Evolutionary conservation across 2,888 invertebrate genomes (phyloP).

Genomic region (Nymphalis c-album): DNA sequence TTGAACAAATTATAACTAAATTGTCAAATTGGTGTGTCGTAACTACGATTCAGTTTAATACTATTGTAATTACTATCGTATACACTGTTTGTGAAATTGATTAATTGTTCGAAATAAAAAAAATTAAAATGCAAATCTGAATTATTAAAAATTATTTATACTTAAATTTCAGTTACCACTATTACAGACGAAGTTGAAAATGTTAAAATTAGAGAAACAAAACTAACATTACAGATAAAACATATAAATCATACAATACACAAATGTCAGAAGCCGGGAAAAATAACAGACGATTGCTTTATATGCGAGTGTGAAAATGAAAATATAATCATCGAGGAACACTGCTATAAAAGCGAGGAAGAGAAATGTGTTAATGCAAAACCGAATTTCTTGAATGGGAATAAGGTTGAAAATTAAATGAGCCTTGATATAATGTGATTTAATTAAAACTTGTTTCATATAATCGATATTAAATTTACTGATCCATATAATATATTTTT

Average conservation of each 20-base stretch:
- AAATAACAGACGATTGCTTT: conserved; percentile 56
- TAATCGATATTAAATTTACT: not conserved
- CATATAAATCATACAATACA: conserved; percentile 55
- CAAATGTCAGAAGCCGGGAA: conserved; percentile 50
- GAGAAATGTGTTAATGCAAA: conserved; percentile 45
- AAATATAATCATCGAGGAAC: conserved; percentile 52
- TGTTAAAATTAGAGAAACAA: not conserved
- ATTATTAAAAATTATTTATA: no score
- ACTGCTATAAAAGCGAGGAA: conserved; percentile 59
- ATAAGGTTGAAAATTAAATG: conserved; percentile 21
- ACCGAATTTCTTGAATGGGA: conserved; percentile 44
- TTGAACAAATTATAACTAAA: no score
- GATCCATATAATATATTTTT: not conserved
- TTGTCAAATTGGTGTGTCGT: no score
- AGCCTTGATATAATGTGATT: not conserved
- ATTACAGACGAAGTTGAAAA: conserved; percentile 4
- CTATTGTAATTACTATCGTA: no score
- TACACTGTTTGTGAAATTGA: no score
- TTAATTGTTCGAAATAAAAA: no score
- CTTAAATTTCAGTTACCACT: conserved; percentile 35
- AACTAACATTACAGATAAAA: conserved; percentile 23
- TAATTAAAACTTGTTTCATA: not conserved
- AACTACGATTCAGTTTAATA: no score
- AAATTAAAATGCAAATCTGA: no score
- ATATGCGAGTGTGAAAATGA: conserved; percentile 59